A percentile compares a stretch with the other conserved stretches of the same genome.
Conservation (phyloP, 1,140 invertebrate species). For the Nephotettix cincticeps region DNA sequence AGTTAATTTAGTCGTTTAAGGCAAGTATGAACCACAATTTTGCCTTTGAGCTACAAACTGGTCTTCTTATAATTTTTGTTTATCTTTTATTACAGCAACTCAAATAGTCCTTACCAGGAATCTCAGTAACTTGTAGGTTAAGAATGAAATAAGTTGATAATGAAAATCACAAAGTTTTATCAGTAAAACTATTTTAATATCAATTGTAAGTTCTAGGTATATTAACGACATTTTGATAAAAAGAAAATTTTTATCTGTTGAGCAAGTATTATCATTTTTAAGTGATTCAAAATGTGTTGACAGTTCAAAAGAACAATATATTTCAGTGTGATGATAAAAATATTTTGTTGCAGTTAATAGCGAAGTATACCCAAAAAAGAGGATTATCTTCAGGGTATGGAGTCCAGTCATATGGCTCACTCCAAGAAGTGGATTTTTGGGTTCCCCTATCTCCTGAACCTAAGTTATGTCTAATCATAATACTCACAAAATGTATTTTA, state of each 20-base stretch:
- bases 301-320: too few relatives aligned
- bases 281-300: too few relatives aligned
- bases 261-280: neutral
- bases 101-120: too few relatives aligned
- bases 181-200: neutral
- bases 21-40: too few relatives aligned
- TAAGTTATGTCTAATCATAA: too few relatives aligned
- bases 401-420: neutral
- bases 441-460: neutral
- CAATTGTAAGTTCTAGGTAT: neutral
- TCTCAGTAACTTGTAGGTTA: too few relatives aligned
- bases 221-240: neutral
- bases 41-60: too few relatives aligned
- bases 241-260: neutral
- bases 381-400: neutral
- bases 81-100: too few relatives aligned
- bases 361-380: neutral
- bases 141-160: neutral
- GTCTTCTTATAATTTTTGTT: too few relatives aligned
- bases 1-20: too few relatives aligned
- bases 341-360: neutral
- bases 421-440: neutral
- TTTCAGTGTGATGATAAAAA: neutral
- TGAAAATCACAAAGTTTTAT: neutral
- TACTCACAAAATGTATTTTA: too few relatives aligned